Evolutionary conservation across 2,113 vertebrate genomes (phyloP).

Genomic region (Silurus glanis): DNA sequence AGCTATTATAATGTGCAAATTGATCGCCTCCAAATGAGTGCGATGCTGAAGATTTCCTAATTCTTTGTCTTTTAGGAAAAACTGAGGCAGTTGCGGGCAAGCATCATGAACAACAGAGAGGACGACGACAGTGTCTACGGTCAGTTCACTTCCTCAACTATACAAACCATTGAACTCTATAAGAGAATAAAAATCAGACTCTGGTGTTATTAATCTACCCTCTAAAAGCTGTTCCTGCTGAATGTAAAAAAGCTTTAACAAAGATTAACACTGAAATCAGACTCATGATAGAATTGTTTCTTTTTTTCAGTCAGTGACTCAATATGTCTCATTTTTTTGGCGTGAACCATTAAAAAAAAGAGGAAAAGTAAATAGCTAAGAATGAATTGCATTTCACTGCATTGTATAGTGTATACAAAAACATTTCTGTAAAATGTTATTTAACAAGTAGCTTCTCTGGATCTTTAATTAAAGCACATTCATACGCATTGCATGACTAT

Average conservation of each 20-base stretch:
- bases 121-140: constrained; percentile 65
- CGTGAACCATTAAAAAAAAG: neutral
- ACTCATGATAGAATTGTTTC: neutral
- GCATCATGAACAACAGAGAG: constrained; percentile 55
- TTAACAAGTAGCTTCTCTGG: neutral
- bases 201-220: neutral
- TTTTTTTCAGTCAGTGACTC: neutral
- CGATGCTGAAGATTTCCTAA: neutral
- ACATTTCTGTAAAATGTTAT: neutral
- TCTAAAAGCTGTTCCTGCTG: neutral
- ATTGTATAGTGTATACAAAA: neutral
- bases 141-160: constrained; percentile 48
- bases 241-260: neutral
- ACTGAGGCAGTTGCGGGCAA: constrained; percentile 59
- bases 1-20: neutral
- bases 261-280: neutral
- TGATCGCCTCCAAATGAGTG: neutral
- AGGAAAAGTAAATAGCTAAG: neutral
- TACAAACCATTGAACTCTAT: neutral
- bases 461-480: neutral
- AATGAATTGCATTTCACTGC: neutral
- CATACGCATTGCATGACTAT: neutral
- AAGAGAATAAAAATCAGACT: neutral
- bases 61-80: constrained; percentile 62
- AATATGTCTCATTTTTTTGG: neutral